phyloP scores from a whole-genome alignment of 2,113 vertebrate genomes.

The Neotragus pygmaeus region DNA sequence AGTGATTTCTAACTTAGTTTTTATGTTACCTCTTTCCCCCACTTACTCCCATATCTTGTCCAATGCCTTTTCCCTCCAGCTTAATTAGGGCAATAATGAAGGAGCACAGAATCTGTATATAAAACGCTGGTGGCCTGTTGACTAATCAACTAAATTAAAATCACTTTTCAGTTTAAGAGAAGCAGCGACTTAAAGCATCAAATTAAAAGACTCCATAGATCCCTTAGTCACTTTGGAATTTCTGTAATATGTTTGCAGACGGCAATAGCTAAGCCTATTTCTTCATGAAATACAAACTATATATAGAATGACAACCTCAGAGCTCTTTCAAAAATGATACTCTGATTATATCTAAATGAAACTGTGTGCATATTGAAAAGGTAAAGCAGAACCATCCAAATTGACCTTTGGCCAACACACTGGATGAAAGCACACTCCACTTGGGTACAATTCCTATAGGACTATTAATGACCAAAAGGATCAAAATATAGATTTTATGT shows the following conservation, averaged over 20 bases:
- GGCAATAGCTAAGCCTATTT: neutral
- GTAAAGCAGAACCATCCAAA: neutral
- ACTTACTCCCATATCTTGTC: neutral
- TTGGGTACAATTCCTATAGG: conserved; percentile 11
- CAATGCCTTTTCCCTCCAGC: neutral
- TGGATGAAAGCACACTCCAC: neutral
- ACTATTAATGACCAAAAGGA: conserved; percentile 43
- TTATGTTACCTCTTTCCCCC: neutral
- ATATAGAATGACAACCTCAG: neutral
- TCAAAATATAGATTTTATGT: conserved; percentile 66
- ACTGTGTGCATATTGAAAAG: neutral
- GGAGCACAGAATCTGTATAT: neutral
- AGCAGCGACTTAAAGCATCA: neutral
- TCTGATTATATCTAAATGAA: conserved; percentile 12
- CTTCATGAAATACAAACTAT: neutral
- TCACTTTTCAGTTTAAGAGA: neutral
- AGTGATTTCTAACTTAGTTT: neutral
- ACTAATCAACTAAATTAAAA: neutral
- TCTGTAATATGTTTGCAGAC: neutral
- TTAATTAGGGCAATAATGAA: neutral
- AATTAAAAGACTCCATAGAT: neutral
- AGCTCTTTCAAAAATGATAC: neutral
- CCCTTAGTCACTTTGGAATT: neutral
- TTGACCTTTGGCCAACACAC: conserved; percentile 24
- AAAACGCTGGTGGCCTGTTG: neutral